These are phyloP conservation scores for Malacoctenus gilli DNA, from an alignment of 2,797 vertebrate species.

Conservation along the genomic window DNA sequence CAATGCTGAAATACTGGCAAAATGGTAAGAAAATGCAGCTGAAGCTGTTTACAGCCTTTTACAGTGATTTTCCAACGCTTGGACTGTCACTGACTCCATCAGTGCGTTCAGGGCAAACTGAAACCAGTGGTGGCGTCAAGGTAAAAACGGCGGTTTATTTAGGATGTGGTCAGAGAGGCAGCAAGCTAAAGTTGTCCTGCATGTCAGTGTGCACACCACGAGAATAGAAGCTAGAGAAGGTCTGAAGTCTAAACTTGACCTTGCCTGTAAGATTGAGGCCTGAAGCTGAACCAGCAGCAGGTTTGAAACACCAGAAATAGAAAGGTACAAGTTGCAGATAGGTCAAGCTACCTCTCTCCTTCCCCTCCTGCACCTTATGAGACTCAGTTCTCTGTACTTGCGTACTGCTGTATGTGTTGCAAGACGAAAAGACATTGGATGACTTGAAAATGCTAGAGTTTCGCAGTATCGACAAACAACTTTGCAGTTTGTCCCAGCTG, in stretches of 20 bases:
- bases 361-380: conserved; percentile 30
- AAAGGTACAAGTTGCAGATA: conserved; percentile 34
- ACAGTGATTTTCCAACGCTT: too few relatives aligned
- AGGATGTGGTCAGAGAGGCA: conserved; percentile 10
- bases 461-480: too few relatives aligned
- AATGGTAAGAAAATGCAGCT: too few relatives aligned
- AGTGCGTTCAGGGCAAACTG: neutral
- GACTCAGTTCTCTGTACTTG: conserved; percentile 9
- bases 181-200: conserved; percentile 11
- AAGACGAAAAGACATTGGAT: neutral
- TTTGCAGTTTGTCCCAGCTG: too few relatives aligned
- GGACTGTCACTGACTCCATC: neutral
- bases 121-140: neutral
- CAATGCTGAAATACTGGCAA: too few relatives aligned
- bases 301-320: conserved; percentile 56
- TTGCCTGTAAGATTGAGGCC: conserved; percentile 25
- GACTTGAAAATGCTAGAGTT: too few relatives aligned
- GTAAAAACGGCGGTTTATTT: conserved; percentile 4
- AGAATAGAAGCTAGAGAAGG: conserved; percentile 29
- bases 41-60: too few relatives aligned
- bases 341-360: conserved; percentile 16
- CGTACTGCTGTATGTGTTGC: neutral
- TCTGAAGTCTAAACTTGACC: conserved; percentile 43
- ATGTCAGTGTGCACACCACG: conserved; percentile 20
- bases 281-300: conserved; percentile 55